These are phyloP conservation scores for Stramonita haemastoma DNA, from an alignment of 2,888 invertebrate species.

Conservation along the genomic window DNA sequence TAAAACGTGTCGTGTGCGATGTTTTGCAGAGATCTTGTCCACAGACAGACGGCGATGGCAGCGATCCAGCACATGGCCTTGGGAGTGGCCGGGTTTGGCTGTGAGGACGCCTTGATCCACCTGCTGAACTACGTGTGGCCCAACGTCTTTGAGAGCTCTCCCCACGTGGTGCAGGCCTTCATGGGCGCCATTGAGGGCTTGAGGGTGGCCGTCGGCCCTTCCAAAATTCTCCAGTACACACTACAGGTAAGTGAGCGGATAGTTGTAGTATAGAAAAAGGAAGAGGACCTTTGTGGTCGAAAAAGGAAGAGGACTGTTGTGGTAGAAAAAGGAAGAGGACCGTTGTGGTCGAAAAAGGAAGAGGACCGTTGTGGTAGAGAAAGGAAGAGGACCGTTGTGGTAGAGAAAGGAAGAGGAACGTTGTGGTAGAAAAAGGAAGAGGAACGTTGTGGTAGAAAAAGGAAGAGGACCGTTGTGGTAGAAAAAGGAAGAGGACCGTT, in stretches of 20 bases:
- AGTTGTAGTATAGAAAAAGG: too few relatives aligned
- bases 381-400: too few relatives aligned
- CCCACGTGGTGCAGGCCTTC: conserved; percentile 99
- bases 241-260: conserved; percentile 84
- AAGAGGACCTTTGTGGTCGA: too few relatives aligned
- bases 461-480: conserved; percentile 24
- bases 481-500: too few relatives aligned
- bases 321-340: too few relatives aligned
- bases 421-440: too few relatives aligned
- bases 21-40: conserved; percentile 91
- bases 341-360: conserved; percentile 53
- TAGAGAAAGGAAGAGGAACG: conserved; percentile 52
- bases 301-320: too few relatives aligned
- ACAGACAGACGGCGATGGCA: conserved; percentile 98
- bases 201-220: conserved; percentile 96
- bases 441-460: conserved; percentile 49
- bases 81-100: conserved; percentile 98
- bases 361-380: too few relatives aligned
- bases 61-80: conserved; percentile 99
- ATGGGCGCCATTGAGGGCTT: conserved; percentile 99
- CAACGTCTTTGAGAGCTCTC: conserved; percentile 99
- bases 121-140: conserved; percentile 99
- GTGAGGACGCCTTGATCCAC: conserved; percentile 98
- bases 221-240: conserved; percentile 96
- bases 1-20: conserved; percentile 36